Conservation (phyloP, 2,113 vertebrate genomes). For the Aptenodytes forsteri region DNA sequence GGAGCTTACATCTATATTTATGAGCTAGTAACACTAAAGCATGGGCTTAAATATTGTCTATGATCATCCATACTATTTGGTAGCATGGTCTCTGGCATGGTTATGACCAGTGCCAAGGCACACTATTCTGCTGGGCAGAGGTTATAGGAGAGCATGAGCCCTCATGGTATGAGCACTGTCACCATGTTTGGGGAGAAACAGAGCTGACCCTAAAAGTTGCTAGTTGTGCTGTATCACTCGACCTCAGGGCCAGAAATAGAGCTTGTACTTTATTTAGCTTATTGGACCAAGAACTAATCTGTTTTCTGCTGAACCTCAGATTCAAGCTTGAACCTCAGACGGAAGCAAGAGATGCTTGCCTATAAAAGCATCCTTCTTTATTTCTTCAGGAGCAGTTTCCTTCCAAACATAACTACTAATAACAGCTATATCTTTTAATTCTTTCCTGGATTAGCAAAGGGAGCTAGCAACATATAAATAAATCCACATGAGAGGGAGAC, state of each 20-base stretch:
- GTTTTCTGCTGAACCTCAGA: background rate
- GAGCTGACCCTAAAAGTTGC: background rate
- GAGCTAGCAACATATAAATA: background rate
- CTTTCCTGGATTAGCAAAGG: background rate
- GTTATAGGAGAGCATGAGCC: background rate
- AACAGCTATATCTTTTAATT: background rate
- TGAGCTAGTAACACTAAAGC: background rate
- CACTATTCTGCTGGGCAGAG: background rate
- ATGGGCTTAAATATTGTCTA: background rate
- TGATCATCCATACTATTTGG: background rate
- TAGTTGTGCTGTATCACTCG: accelerated
- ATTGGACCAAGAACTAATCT: background rate
- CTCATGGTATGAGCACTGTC: background rate
- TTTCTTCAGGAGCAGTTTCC: background rate
- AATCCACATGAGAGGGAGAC: background rate
- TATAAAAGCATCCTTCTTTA: background rate
- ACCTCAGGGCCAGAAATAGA: background rate
- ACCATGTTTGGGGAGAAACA: background rate
- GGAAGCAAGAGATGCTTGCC: background rate
- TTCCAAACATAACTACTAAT: background rate
- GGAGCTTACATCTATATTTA: background rate
- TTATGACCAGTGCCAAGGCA: background rate
- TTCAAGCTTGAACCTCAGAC: background rate
- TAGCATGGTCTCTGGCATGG: background rate
- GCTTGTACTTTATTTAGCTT: background rate